Evolutionary conservation across 1,140 invertebrate species (phyloP), one percentile per base, ranked within the genome.

Genomic region (Listronotus oregonensis): DNA sequence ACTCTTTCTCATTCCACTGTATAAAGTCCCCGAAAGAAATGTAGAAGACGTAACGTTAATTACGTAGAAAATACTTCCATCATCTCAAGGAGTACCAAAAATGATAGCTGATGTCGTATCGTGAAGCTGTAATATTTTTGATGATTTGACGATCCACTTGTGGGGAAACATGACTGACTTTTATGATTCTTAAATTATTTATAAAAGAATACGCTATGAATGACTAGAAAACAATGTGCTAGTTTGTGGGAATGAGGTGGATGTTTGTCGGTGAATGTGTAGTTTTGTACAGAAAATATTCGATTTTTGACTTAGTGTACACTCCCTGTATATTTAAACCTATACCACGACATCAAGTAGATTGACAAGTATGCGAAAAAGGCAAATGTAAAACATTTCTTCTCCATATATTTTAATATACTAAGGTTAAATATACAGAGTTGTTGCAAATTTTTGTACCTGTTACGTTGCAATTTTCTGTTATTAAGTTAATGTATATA

Each of bases 391-490:
- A 59, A 65, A 40, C 31, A 11, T 10, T 51, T 43, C 31, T 40
- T 32, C 27, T 31, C 21, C 7, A 17, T n/a, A 40, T 18, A 40
- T 11, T 43, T 47, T n/a, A 44, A 14, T 44, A 15, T 6, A 27
- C 12, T 9, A 56, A 57, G 49, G 59, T 57, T 67, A 61, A 59
- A 51, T 68, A 60, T 17, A 67, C 56, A 31, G 50, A 31, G 65
- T 67, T 66, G 71, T 64, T 70, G 71, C 65, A 67, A 63, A 58
- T 50, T 50, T 50, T n/a, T 6, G 73, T 76, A 76, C 75, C 75
- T 76, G 75, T 76, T 76, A 75, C 71, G 75, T 76, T 76, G 75
- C 75, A 76, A 76, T 76, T n/a, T 40, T 65, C 73, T 75, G 63
- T 73, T 74, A 73, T 77, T 76, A 74, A 72, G 68, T 74, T 66